phyloP scores from a whole-genome alignment of 2,113 vertebrate species.

The Dinomys branickii region DNA sequence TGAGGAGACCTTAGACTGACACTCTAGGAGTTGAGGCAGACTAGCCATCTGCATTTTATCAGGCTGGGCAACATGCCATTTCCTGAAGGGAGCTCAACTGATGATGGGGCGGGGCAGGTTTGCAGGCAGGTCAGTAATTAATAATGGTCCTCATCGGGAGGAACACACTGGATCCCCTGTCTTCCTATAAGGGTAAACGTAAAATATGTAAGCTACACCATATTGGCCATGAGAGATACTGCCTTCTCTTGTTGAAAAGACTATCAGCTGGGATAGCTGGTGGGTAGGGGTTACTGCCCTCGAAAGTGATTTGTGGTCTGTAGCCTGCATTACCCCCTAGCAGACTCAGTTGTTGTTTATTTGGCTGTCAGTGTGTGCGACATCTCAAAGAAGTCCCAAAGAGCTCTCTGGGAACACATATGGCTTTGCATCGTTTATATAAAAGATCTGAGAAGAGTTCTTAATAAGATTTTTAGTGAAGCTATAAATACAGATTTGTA shows the following conservation, averaged over 20 bases:
- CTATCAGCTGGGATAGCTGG: too few species aligned
- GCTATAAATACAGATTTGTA: neutral
- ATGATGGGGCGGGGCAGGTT: neutral
- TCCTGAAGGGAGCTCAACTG: neutral
- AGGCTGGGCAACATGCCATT: too few species aligned
- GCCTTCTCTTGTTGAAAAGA: too few species aligned
- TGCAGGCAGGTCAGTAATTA: neutral
- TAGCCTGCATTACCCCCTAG: neutral
- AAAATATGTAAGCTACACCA: neutral
- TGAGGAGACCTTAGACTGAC: neutral
- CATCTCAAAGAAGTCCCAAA: neutral
- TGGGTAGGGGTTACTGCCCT: too few species aligned
- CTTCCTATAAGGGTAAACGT: neutral
- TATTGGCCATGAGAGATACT: neutral
- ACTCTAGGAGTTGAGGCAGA: neutral
- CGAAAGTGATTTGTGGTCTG: neutral
- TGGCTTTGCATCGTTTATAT: neutral
- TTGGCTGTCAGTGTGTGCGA: neutral
- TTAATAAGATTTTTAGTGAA: neutral
- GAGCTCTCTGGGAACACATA: neutral
- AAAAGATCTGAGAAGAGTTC: neutral
- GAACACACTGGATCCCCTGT: neutral
- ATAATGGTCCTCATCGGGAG: neutral
- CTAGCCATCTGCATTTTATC: neutral
- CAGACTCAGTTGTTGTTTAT: neutral